Conservation (phyloP, 2,888 invertebrate genomes). For the Fragum sueziense region DNA sequence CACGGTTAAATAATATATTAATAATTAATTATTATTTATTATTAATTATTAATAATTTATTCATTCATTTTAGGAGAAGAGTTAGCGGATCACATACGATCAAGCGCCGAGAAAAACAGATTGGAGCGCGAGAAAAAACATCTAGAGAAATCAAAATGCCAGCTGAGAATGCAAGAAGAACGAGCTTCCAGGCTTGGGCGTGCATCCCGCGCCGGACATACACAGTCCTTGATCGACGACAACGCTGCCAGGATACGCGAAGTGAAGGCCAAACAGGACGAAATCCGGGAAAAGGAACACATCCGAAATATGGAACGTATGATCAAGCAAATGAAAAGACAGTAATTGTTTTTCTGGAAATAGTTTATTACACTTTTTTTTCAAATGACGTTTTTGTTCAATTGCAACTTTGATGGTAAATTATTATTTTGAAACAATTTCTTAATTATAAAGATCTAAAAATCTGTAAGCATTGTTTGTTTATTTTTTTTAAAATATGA, state of each 20-base stretch:
- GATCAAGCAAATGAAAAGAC: conserved; percentile 26
- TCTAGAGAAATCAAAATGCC: conserved; percentile 6
- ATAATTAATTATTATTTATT: too few species aligned
- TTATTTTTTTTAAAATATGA: too few species aligned
- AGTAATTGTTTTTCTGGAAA: neutral
- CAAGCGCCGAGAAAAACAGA: conserved; percentile 1
- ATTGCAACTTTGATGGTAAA: too few species aligned
- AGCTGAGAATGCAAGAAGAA: conserved; percentile 19
- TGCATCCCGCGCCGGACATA: neutral
- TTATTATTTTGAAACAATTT: too few species aligned
- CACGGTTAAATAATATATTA: too few species aligned
- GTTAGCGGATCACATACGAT: conserved; percentile 23
- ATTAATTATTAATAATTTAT: too few species aligned
- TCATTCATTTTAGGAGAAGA: conserved; percentile 8
- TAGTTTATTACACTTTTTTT: too few species aligned
- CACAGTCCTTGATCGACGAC: neutral
- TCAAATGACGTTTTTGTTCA: too few species aligned
- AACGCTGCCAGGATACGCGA: conserved; percentile 25
- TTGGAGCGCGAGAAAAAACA: conserved; percentile 17
- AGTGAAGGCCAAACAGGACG: conserved; percentile 26
- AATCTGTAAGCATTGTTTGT: too few species aligned
- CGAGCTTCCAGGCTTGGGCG: neutral
- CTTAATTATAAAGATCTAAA: too few species aligned
- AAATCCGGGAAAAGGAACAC: conserved; percentile 20
- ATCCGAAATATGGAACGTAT: conserved; percentile 24